Percentiles rank a stretch among this genome's conserved stretches.
These are phyloP conservation scores for Enteromius fasciolatus DNA, from an alignment of 2,797 vertebrate species.

Conservation along the genomic window DNA sequence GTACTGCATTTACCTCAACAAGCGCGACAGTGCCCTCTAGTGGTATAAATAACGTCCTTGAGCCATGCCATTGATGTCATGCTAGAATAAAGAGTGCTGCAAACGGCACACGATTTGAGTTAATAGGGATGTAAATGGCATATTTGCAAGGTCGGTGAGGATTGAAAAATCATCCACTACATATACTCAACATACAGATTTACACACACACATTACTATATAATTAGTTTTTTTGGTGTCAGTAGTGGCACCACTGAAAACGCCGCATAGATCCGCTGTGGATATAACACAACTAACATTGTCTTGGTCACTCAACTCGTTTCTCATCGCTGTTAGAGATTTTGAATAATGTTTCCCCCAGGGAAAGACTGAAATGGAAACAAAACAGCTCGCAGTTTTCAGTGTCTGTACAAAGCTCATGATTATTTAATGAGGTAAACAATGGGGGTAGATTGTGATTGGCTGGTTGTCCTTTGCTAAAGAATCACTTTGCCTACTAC, in stretches of 20 bases:
- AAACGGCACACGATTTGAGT: neutral
- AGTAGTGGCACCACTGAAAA: neutral
- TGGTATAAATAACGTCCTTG: neutral
- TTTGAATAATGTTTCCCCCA: neutral
- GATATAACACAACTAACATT: neutral
- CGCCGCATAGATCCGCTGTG: neutral
- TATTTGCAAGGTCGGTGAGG: neutral
- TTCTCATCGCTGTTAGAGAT: neutral
- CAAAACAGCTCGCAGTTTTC: neutral
- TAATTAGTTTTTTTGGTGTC: neutral
- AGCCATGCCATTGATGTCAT: neutral
- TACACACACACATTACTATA: neutral
- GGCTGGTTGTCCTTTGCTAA: neutral
- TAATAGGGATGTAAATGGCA: neutral
- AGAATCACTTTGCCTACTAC: neutral
- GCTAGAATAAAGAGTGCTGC: neutral
- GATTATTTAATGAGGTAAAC: slow-evolving; percentile 12
- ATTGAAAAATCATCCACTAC: neutral
- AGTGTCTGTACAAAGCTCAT: neutral
- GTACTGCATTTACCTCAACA: neutral
- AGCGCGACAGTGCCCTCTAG: slow-evolving; percentile 34
- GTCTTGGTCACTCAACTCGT: neutral
- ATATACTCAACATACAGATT: neutral
- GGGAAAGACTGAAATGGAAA: neutral
- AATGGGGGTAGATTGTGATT: neutral